Evolutionary conservation across 1,140 invertebrate genomes (phyloP).

Genomic region (Fopius arisanus): DNA sequence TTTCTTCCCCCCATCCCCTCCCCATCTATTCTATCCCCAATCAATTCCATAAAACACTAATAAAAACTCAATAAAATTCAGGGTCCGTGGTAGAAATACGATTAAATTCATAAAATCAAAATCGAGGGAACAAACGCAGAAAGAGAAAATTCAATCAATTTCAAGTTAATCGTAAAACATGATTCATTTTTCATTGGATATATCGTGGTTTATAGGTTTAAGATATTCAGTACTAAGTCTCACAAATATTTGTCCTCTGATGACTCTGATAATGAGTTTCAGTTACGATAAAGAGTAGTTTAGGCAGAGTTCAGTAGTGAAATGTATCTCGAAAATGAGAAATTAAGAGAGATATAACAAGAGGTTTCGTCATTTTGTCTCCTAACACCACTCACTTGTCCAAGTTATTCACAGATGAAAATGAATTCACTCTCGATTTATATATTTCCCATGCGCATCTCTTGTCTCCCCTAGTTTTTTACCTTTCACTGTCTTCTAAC

Average conservation of each 20-base stretch:
- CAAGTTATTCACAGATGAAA: background rate
- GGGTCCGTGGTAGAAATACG: background rate
- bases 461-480: background rate
- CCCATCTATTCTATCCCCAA: background rate
- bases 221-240: background rate
- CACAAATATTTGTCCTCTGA: background rate
- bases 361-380: too few relatives aligned
- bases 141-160: background rate
- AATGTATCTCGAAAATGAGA: too few relatives aligned
- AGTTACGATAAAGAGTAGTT: background rate
- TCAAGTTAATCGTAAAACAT: background rate
- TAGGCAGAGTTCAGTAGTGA: too few relatives aligned
- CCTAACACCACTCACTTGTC: background rate
- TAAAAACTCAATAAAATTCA: background rate
- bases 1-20: background rate
- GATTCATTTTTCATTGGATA: background rate
- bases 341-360: too few relatives aligned
- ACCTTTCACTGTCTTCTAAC: slow-evolving; percentile 10
- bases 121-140: background rate
- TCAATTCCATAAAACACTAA: background rate
- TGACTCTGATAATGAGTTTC: background rate
- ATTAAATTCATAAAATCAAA: background rate
- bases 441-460: background rate
- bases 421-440: background rate
- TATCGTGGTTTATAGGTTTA: background rate